Evolutionary conservation across 2,888 invertebrate genomes (phyloP), one percentile per base, ranked within the genome.

Genomic region (Agriopis marginaria): DNA sequence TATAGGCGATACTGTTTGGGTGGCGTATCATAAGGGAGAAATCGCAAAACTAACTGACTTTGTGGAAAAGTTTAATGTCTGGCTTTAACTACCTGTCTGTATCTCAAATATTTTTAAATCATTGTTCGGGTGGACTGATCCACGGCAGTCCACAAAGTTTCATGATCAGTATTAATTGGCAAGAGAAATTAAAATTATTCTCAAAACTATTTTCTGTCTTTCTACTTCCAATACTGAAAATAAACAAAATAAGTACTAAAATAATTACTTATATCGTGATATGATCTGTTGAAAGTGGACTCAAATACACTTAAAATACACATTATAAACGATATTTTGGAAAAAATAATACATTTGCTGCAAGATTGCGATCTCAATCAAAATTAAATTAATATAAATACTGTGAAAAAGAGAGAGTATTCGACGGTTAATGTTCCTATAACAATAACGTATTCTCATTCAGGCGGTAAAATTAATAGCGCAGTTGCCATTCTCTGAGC

Each of bases 401-500:
- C 49, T 56, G 39, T 60, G 40, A 61, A 65, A 65, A 65, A 51
- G 69, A 56, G 69, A 65, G 47, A 69, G 51, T 61, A 47, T 55
- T 50, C 6, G 23, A 62, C 56, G 23, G 17, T 58, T 54, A 60
- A 61, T 44, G 66, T 47, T 51, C 23, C 53, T 56, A 60, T 70
- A 67, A 60, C 56, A 64, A 67, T 60, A 44, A 50, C 44, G 47
- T 61, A 56, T 58, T 51, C 50, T 45, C 58, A 53, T 62, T 53
- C 47, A 62, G n/a, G 65, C 65, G 53, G 61, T 65, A 69, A 68
- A 60, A 55, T 68, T 55, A 58, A 69, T 42, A 66, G 51, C 58
- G 55, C 64, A 63, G 59, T 69, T 66, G 42, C 63, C 63, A 66
- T 66, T 66, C 66, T 60, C 60, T 40, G n/a, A 55, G 50, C 40